Evolutionary conservation across 2,113 vertebrate genomes (phyloP).

Genomic region (Cyanoderma ruficeps): DNA sequence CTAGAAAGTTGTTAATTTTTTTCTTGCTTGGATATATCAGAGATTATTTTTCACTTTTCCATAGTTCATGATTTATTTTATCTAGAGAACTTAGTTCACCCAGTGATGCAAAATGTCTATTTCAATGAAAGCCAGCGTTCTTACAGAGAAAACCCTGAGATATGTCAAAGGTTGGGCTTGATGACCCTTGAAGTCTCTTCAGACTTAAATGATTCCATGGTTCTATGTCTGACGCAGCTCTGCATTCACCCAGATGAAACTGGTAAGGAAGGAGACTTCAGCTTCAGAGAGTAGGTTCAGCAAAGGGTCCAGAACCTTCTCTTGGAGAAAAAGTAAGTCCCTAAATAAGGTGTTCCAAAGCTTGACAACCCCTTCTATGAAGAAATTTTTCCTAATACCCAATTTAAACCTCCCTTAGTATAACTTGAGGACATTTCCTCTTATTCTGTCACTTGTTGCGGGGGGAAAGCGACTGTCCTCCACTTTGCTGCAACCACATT

Average conservation of each 20-base stretch:
- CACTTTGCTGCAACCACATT: background rate
- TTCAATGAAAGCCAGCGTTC: background rate
- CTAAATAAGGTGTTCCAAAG: background rate
- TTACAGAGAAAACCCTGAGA: background rate
- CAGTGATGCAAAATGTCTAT: background rate
- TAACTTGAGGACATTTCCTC: background rate
- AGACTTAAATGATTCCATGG: background rate
- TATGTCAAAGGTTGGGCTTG: background rate
- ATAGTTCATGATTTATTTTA: background rate
- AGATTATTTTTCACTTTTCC: slow-evolving; percentile 32
- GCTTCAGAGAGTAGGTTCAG: background rate
- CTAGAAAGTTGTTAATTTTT: slow-evolving; percentile 34
- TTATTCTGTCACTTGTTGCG: background rate
- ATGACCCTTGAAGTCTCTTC: background rate
- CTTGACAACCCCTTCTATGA: background rate
- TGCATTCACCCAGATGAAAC: background rate
- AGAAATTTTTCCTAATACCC: background rate
- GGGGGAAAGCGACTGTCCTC: background rate
- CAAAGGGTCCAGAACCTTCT: background rate
- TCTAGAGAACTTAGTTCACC: background rate
- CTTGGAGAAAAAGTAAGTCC: background rate
- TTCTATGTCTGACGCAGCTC: background rate
- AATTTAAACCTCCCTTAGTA: background rate
- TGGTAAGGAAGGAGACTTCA: background rate
- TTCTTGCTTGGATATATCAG: background rate